phyloP scores from a whole-genome alignment of 2,888 invertebrate species.

The Tholera decimalis region DNA sequence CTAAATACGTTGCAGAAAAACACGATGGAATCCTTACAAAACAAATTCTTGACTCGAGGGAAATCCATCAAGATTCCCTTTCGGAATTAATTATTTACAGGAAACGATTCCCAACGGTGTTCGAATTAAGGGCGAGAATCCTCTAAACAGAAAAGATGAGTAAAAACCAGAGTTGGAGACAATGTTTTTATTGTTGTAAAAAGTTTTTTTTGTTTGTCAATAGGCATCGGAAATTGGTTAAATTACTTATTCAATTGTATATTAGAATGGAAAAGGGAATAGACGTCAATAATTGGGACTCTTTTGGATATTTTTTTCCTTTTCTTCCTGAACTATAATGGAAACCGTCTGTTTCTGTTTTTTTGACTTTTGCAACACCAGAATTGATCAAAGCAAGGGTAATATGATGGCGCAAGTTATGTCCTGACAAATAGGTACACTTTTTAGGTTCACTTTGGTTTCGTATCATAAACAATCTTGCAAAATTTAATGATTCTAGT shows the following conservation, averaged over 20 bases:
- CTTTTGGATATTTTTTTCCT: conserved; percentile 33
- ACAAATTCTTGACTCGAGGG: conserved; percentile 63
- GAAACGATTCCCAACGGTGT: conserved; percentile 56
- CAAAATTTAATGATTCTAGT: too few species aligned
- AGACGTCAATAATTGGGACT: conserved; percentile 51
- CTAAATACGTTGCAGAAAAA: conserved; percentile 51
- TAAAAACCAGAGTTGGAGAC: conserved; percentile 39
- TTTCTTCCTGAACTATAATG: neutral
- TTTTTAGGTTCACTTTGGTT: too few species aligned
- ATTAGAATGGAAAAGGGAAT: conserved; percentile 50
- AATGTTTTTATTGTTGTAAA: conserved; percentile 61
- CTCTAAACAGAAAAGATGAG: conserved; percentile 20
- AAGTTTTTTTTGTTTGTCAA: conserved; percentile 61
- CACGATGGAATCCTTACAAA: conserved; percentile 47
- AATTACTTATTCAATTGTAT: conserved; percentile 53
- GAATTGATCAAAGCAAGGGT: neutral
- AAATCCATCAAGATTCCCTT: conserved; percentile 65
- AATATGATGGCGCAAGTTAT: too few species aligned
- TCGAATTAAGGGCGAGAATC: conserved; percentile 49
- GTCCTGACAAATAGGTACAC: too few species aligned
- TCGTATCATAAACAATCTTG: neutral
- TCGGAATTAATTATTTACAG: conserved; percentile 60
- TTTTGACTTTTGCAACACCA: neutral
- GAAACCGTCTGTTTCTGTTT: neutral
- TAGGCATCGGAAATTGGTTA: conserved; percentile 59